phyloP scores from a whole-genome alignment of 2,888 invertebrate genomes.

The Phrixothrix hirtus region DNA sequence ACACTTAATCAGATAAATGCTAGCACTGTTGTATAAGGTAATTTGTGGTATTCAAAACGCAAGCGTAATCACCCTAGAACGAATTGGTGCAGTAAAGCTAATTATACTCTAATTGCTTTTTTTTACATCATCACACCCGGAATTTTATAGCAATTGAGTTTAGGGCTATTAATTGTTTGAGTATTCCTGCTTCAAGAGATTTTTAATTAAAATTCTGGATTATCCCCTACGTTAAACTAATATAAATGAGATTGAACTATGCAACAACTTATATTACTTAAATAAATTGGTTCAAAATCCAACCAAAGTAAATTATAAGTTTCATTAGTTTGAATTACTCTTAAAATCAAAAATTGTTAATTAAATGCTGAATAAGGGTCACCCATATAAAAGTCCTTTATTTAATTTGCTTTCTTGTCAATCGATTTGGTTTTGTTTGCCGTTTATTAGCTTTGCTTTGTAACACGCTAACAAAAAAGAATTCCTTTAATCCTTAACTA shows the following conservation, averaged over 20 bases:
- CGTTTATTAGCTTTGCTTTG: too few species aligned
- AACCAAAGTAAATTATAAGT: not conserved
- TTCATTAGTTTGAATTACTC: too few species aligned
- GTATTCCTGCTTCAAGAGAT: not conserved
- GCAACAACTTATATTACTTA: not conserved
- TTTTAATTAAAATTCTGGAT: not conserved
- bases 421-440: too few species aligned
- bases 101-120: constrained; percentile 13
- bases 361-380: too few species aligned
- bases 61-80: constrained; percentile 6
- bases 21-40: too few species aligned
- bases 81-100: constrained; percentile 14
- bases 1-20: too few species aligned
- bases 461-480: too few species aligned
- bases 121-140: constrained; percentile 5
- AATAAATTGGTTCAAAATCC: not conserved
- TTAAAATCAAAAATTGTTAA: too few species aligned
- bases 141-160: not conserved
- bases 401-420: too few species aligned
- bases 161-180: not conserved
- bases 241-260: not conserved
- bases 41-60: not conserved
- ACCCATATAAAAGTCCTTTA: too few species aligned
- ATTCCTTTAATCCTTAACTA: too few species aligned
- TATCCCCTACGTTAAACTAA: not conserved